A percentile compares a stretch with the other conserved stretches of the same genome.
These are phyloP conservation scores for Doris montereyensis DNA, from an alignment of 2,888 invertebrate species.

Conservation along the genomic window DNA sequence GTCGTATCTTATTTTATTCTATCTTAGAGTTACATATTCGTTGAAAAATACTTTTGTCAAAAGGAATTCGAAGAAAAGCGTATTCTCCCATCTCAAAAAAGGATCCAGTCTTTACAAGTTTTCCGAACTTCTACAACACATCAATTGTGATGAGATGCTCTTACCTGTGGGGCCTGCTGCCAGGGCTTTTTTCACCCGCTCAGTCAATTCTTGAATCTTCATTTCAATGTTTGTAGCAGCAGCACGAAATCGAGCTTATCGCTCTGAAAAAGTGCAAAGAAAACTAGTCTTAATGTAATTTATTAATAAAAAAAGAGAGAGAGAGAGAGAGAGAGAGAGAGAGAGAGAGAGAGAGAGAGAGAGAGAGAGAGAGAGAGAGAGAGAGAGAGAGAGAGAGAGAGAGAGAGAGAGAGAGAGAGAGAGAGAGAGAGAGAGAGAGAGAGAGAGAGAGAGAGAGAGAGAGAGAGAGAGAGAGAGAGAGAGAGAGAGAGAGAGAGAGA, in stretches of 20 bases:
- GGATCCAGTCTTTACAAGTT: no score
- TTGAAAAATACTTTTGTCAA: no score
- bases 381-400: neutral
- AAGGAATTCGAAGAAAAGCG: no score
- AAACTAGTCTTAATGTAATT: no score
- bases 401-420: neutral
- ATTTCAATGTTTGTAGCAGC: conserved; percentile 54
- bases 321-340: neutral
- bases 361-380: neutral
- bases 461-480: neutral
- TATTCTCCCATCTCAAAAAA: no score
- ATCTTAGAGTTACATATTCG: no score
- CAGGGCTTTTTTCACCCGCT: no score
- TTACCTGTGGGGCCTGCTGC: no score
- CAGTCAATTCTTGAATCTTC: conserved; percentile 48
- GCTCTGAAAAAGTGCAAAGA: conserved; percentile 47
- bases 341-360: neutral
- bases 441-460: neutral
- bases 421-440: neutral
- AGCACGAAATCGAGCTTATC: conserved; percentile 58
- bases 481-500: neutral
- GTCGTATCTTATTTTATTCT: no score
- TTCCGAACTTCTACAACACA: no score
- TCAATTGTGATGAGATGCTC: no score
- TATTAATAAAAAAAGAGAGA: neutral